Conservation (phyloP, 2,113 vertebrate genomes). For the Callopanchax toddi region DNA sequence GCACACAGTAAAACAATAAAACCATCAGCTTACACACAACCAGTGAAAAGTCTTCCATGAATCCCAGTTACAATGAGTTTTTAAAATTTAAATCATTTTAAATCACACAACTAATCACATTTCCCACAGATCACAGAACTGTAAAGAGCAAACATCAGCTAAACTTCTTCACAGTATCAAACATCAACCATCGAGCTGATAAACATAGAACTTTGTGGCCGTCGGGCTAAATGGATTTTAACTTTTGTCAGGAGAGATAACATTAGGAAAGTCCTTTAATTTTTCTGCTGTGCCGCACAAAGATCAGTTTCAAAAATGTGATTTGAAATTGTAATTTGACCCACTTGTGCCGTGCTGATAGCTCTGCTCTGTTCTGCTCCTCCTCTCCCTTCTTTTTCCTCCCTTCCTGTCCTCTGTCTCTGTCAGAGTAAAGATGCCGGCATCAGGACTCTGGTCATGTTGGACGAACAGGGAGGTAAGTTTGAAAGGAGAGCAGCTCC, state of each 20-base stretch:
- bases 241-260: constrained; percentile 2
- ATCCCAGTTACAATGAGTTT: too few relatives aligned
- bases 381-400: constrained; percentile 22
- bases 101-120: not conserved
- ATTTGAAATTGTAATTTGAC: constrained; percentile 40
- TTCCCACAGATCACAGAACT: not conserved
- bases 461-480: constrained; percentile 99
- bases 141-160: not conserved
- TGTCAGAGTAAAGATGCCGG: constrained; percentile 99
- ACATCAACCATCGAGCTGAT: not conserved
- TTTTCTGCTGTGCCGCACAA: not conserved
- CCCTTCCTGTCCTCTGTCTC: constrained; percentile 7
- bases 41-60: too few relatives aligned
- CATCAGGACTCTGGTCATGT: constrained; percentile 99
- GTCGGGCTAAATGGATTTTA: not conserved
- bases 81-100: too few relatives aligned
- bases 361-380: constrained; percentile 29
- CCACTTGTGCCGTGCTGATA: constrained; percentile 6
- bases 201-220: not conserved
- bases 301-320: constrained; percentile 26
- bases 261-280: not conserved
- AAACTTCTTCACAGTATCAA: not conserved
- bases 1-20: too few relatives aligned
- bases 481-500: constrained; percentile 42
- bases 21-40: too few relatives aligned